These are phyloP conservation scores for Eupithecia subumbrata DNA, from an alignment of 2,888 invertebrate species.

Conservation along the genomic window DNA sequence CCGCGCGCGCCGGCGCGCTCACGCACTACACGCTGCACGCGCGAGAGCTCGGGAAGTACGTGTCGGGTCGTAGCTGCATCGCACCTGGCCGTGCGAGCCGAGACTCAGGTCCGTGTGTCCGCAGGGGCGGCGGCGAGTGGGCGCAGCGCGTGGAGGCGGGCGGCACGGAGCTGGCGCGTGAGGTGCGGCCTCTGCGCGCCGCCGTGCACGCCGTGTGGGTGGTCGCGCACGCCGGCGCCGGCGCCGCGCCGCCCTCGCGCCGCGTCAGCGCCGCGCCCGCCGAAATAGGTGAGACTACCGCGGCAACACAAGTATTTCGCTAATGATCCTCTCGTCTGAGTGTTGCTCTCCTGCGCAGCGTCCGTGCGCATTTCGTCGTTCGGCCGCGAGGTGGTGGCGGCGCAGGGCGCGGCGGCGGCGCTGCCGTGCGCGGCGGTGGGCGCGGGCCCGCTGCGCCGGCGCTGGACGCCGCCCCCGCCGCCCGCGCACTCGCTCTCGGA, in stretches of 20 bases:
- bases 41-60: conserved; percentile 86
- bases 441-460: conserved; percentile 85
- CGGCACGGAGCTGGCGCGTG: conserved; percentile 80
- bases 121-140: too few relatives aligned
- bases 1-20: conserved; percentile 88
- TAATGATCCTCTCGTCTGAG: too few relatives aligned
- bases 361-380: conserved; percentile 92
- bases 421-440: conserved; percentile 88
- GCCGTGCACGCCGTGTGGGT: conserved; percentile 93
- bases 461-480: conserved; percentile 83
- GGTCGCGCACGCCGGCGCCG: conserved; percentile 86
- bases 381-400: conserved; percentile 85
- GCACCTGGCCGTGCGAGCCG: conserved; percentile 71
- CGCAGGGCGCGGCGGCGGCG: conserved; percentile 85
- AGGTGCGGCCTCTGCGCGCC: conserved; percentile 87
- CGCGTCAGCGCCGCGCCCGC: conserved; percentile 83
- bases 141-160: not conserved
- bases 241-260: conserved; percentile 78
- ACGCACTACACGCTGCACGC: conserved; percentile 91
- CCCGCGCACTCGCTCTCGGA: conserved; percentile 83
- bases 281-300: conserved; percentile 60
- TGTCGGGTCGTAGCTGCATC: conserved; percentile 76
- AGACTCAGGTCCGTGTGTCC: conserved; percentile 60
- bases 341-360: conserved; percentile 68
- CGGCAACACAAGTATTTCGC: too few relatives aligned